phyloP scores from a whole-genome alignment of 2,797 vertebrate genomes.

The Zenarchopterus dispar region DNA sequence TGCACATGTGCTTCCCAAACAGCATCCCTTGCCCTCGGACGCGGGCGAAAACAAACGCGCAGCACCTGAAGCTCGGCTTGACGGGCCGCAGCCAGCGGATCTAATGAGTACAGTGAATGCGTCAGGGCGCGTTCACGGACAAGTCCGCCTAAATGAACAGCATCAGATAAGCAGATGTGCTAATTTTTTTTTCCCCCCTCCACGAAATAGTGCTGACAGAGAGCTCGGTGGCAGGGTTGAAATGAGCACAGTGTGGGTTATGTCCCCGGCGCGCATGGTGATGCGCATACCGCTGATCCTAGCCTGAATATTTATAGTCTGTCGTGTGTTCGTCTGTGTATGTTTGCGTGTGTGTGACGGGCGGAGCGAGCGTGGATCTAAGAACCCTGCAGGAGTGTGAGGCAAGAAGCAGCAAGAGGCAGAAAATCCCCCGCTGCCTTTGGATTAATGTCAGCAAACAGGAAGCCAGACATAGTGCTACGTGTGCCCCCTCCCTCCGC shows the following conservation, averaged over 20 bases:
- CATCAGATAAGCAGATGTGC: constrained; percentile 66
- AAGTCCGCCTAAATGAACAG: constrained; percentile 60
- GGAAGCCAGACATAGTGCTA: constrained; percentile 63
- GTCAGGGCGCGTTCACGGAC: constrained; percentile 49
- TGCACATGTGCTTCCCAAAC: constrained; percentile 68
- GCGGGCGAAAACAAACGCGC: constrained; percentile 52
- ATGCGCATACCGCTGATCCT: constrained; percentile 52
- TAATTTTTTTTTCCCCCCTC: constrained; percentile 7
- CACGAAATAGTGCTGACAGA: constrained; percentile 63
- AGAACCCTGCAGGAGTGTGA: constrained; percentile 80
- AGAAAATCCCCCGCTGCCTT: constrained; percentile 77
- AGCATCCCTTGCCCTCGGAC: constrained; percentile 53
- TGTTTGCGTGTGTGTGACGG: constrained; percentile 51
- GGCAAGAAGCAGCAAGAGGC: constrained; percentile 82
- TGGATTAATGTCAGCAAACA: constrained; percentile 81
- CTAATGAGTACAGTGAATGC: constrained; percentile 39
- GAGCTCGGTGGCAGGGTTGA: constrained; percentile 48
- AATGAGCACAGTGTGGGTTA: constrained; percentile 54
- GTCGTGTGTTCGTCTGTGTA: constrained; percentile 56
- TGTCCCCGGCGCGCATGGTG: constrained; percentile 50
- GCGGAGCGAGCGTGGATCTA: constrained; percentile 69
- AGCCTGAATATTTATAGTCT: constrained; percentile 75
- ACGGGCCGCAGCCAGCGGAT: constrained; percentile 32
- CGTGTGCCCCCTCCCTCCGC: constrained; percentile 46
- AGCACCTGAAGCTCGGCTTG: constrained; percentile 58